Evolutionary conservation across 2,113 vertebrate species (phyloP).

Genomic region (Microcebus jonahi): DNA sequence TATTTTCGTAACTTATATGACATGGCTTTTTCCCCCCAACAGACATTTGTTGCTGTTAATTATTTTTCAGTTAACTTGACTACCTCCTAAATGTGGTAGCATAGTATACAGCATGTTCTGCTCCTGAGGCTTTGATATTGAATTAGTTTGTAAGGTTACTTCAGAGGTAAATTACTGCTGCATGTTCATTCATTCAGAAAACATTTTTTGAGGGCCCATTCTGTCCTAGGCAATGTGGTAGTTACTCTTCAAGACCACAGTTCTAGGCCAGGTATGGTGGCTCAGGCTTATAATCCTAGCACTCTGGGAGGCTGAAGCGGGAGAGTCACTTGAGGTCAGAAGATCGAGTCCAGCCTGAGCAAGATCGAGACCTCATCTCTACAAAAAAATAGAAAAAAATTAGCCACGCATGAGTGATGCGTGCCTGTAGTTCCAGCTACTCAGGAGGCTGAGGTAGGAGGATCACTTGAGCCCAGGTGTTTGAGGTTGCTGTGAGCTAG

Average conservation of each 20-base stretch:
- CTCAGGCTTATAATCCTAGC: no score
- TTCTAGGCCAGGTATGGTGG: not conserved
- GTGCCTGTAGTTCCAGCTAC: no score
- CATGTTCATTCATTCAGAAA: not conserved
- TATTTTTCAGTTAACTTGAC: slow-evolving; percentile 36
- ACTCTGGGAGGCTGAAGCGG: no score
- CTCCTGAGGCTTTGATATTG: not conserved
- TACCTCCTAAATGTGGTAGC: not conserved
- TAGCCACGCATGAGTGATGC: no score
- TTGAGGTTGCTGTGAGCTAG: no score
- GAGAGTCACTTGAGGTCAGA: no score
- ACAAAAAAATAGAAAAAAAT: no score
- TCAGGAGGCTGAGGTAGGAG: no score
- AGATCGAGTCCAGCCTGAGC: no score
- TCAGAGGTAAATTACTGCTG: not conserved
- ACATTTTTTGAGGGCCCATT: not conserved
- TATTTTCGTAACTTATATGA: not conserved
- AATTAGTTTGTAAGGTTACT: not conserved
- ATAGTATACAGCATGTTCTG: not conserved
- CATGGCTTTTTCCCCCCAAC: not conserved
- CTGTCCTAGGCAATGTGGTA: not conserved
- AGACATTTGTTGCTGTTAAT: not conserved
- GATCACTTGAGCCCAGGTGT: no score
- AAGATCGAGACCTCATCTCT: no score
- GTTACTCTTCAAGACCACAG: not conserved